Base-by-base conservation (phyloP, 2,888 invertebrate species). In the Chrysolina oricalcia region DNA sequence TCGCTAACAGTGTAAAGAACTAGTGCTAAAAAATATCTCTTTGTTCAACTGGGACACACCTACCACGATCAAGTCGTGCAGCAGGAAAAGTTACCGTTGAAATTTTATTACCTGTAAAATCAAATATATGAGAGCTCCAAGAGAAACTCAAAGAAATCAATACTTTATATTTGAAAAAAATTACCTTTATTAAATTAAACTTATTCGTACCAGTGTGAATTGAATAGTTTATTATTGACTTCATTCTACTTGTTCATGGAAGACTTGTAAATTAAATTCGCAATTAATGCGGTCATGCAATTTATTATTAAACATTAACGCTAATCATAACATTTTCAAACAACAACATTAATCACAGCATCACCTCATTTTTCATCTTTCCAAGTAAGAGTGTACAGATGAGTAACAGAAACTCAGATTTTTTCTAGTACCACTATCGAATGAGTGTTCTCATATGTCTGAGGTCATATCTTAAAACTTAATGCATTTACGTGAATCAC, bases 381-480 rank as follows among this genome's bases (percentile, higher is more conserved):
- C 19, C 53, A 21, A 53, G 21, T 53, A 53, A 21, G 10, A 53
- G 53, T 9, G n/a, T 17, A 48, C 48, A 48, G 48, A 48, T 53
- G 53, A 53, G 53, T 53, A 53, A 53, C 53, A 35, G 13, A 43
- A 43, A 43, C 15, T 15, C 43, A 15, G 15, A 15, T 21, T 53
- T 53, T 53, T 53, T 53, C 53, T 21, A 53, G 53, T 21, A 53
- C 53, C 21, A 43, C 21, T 53, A 53, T 13, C 19, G 19, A 53
- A 59, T 59, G 27, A 59, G 27, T 59, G 59, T 59, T 56, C 27
- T 59, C 27, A 59, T 27, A n/a, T 35, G 6, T 35, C 15, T 59
- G 59, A 59, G 59, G 59, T 59, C 59, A 59, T 59, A 59, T 59
- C 59, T 59, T 35, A 59, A 59, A 27, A 27, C 35, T 23, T 59